These are phyloP conservation scores for Coturnix japonica DNA, from an alignment of 2,113 vertebrate genomes.

Conservation along the genomic window DNA sequence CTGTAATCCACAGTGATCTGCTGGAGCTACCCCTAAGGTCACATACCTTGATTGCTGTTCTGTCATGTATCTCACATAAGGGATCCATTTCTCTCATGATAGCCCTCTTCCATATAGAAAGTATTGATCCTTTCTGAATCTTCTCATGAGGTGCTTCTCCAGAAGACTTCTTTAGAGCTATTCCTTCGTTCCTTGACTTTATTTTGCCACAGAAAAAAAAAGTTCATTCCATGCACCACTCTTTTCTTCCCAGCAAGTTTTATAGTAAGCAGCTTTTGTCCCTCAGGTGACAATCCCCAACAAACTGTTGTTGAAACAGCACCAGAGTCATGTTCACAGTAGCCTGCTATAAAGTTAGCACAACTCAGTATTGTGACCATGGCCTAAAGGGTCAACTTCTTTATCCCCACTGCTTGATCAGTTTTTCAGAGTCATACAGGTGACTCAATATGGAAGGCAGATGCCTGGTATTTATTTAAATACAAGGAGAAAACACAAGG, in stretches of 20 bases:
- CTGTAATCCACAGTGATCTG: not conserved
- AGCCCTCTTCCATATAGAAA: not conserved
- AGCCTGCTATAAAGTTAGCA: not conserved
- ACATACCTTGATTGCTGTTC: not conserved
- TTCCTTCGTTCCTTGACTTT: not conserved
- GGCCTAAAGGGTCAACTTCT: not conserved
- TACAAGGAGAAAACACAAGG: not conserved
- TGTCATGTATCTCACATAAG: not conserved
- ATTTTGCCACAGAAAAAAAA: not conserved
- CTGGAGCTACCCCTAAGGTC: not conserved
- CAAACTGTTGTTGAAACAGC: not conserved
- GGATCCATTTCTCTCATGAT: not conserved
- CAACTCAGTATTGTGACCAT: accelerated
- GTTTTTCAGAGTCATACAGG: not conserved
- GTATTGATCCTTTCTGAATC: not conserved
- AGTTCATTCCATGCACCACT: accelerated
- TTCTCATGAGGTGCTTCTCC: not conserved
- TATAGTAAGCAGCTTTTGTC: not conserved
- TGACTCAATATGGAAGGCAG: not conserved
- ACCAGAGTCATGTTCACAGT: not conserved
- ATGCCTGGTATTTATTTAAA: not conserved
- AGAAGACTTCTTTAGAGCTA: not conserved
- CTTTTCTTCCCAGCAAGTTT: not conserved
- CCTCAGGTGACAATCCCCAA: not conserved
- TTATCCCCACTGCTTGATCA: accelerated